Conservation (phyloP, 2,888 invertebrate genomes). For the Hirtodrosophila duncani region DNA sequence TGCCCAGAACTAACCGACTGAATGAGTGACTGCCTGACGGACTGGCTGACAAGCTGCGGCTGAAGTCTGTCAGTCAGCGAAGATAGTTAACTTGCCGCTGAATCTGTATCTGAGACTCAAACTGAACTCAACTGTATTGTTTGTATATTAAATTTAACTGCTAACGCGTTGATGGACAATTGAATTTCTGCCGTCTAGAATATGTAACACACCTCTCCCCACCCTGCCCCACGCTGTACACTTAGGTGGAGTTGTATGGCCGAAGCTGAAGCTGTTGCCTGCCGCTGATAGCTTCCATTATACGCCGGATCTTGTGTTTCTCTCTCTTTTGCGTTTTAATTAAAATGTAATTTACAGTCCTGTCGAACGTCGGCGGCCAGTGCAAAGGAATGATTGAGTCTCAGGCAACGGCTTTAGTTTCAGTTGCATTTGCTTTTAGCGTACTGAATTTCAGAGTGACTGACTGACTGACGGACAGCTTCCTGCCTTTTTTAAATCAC, state of each 20-base stretch:
- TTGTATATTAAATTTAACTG: slow-evolving; percentile 43
- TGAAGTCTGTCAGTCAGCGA: slow-evolving; percentile 18
- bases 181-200: slow-evolving; percentile 29
- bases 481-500: too few relatives aligned
- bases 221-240: too few relatives aligned
- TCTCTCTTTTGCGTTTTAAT: slow-evolving; percentile 51
- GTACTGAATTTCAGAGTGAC: slow-evolving; percentile 23
- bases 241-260: slow-evolving; percentile 16
- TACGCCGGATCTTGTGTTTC: slow-evolving; percentile 8
- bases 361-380: slow-evolving; percentile 24
- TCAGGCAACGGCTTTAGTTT: slow-evolving; percentile 20
- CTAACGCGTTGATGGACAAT: slow-evolving; percentile 48
- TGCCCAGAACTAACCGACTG: slow-evolving; percentile 3
- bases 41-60: slow-evolving; percentile 21
- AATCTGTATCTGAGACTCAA: too few relatives aligned
- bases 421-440: slow-evolving; percentile 19
- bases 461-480: slow-evolving; percentile 28
- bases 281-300: slow-evolving; percentile 47
- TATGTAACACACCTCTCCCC: too few relatives aligned
- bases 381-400: too few relatives aligned
- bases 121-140: slow-evolving; percentile 11
- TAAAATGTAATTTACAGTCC: slow-evolving; percentile 65
- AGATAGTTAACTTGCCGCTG: slow-evolving; percentile 14
- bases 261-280: slow-evolving; percentile 22
- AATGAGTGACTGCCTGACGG: slow-evolving; percentile 4